Base-by-base conservation (phyloP, 1,140 invertebrate species). In the Plodia interpunctella region DNA sequence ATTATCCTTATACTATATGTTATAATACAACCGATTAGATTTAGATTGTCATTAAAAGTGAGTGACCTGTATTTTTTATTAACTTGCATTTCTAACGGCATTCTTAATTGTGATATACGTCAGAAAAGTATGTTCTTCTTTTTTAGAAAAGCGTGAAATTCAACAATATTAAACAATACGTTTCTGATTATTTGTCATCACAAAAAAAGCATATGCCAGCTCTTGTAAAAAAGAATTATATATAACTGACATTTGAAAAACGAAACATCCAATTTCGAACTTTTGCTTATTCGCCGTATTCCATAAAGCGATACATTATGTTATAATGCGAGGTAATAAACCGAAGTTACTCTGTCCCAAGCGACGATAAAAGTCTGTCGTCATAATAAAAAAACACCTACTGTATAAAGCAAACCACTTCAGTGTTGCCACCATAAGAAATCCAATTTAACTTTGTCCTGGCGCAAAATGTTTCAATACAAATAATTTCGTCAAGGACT, bases 381-480 rank as follows among this genome's bases (percentile, higher is more conserved):
- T 81, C 65, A 76, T 78, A 82, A 82, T 74, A 25, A 82, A 81
- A 80, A 51, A 79, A 73, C 74, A 74, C 59, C 60, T 65, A 62
- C 63, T 66, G 75, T 76, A 80, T 80, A 78, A 79, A 83, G 62
- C 73, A 64, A 51, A 19, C 70, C 75, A 73, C 70, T 78, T 72
- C 67, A 60, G 70, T 65, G 56, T 72, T 79, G 78, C 69, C 76
- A 76, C 80, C 80, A 84, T 84, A 87, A 86, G 76, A 87, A 87
- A 87, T 84, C 77, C 80, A 87, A 87, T 87, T 86, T 86, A 83
- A 86, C 83, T 85, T 86, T 83, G 76, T 80, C 78, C 70, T 69
- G 72, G 80, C 78, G 83, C 79, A 84, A 81, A 85, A 84, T 87
- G 82, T 74, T 84, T 74, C 81, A 80, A 84, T 87, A 85, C 80